These are phyloP conservation scores for Meandrusa payeni DNA, from an alignment of 2,888 invertebrate species.

Conservation along the genomic window DNA sequence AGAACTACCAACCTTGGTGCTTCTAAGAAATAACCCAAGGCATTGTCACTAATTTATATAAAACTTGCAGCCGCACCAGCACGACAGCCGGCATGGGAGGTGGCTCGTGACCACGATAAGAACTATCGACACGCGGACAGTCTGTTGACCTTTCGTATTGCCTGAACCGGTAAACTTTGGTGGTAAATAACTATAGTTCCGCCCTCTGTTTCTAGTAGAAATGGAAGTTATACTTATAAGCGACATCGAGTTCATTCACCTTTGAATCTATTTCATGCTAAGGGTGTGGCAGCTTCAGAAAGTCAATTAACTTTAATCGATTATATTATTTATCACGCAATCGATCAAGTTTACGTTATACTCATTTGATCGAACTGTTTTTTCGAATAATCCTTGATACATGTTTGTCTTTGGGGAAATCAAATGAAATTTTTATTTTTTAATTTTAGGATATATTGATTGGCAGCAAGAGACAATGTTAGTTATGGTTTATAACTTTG, in stretches of 20 bases:
- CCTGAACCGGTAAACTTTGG: constrained; percentile 25
- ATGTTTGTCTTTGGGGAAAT: too few species aligned
- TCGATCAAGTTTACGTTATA: background rate
- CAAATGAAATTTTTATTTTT: background rate
- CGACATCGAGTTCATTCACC: constrained; percentile 69
- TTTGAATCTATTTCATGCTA: constrained; percentile 55
- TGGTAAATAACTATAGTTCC: constrained; percentile 54
- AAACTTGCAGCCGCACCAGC: constrained; percentile 64
- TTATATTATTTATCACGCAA: background rate
- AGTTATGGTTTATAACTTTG: too few species aligned
- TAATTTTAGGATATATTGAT: too few species aligned
- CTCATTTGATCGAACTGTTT: too few species aligned
- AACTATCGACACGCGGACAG: constrained; percentile 32
- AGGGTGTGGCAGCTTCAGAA: too few species aligned
- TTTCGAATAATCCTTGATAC: too few species aligned
- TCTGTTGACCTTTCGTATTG: constrained; percentile 47
- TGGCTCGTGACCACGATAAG: constrained; percentile 31
- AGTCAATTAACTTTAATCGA: constrained; percentile 10
- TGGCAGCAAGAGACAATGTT: too few species aligned
- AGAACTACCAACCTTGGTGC: constrained; percentile 73
- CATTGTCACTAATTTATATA: constrained; percentile 77
- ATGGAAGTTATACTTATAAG: constrained; percentile 46
- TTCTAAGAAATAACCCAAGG: constrained; percentile 73
- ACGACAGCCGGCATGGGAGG: constrained; percentile 47
- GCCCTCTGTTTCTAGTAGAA: constrained; percentile 40